phyloP scores from a whole-genome alignment of 2,888 invertebrate genomes.

The Sinohyriopsis cumingii region DNA sequence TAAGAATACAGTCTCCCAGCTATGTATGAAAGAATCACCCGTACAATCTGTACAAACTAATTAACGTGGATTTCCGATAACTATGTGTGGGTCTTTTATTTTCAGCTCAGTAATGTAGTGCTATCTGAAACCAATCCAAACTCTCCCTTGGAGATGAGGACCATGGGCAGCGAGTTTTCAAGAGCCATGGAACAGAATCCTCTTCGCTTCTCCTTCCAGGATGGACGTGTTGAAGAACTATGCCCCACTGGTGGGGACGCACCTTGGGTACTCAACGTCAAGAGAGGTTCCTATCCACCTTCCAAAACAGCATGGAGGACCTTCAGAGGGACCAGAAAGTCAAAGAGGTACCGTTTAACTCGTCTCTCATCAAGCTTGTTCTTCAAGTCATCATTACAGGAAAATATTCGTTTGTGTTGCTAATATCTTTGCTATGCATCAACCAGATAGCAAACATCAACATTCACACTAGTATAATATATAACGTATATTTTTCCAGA shows the following conservation, averaged over 20 bases:
- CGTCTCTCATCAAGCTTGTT: no score
- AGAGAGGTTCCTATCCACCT: slow-evolving; percentile 90
- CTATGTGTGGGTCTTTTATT: slow-evolving; percentile 3
- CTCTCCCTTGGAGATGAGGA: slow-evolving; percentile 21
- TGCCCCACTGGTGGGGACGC: slow-evolving; percentile 87
- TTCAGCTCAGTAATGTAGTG: slow-evolving; percentile 67
- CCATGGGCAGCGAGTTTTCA: slow-evolving; percentile 51
- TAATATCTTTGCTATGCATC: no score
- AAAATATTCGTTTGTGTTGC: no score
- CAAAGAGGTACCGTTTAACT: slow-evolving; percentile 44
- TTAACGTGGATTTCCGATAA: no score
- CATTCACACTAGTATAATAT: background rate
- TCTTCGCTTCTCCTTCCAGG: slow-evolving; percentile 84
- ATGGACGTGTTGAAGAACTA: slow-evolving; percentile 84
- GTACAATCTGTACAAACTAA: no score
- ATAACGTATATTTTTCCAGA: slow-evolving; percentile 65
- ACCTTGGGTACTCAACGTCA: slow-evolving; percentile 88
- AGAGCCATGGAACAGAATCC: slow-evolving; percentile 81
- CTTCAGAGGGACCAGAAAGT: slow-evolving; percentile 79
- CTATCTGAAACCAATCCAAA: slow-evolving; percentile 66
- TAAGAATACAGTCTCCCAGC: no score
- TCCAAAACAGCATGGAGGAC: slow-evolving; percentile 90
- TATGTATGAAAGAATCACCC: no score
- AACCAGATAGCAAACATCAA: background rate
- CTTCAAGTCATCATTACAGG: no score